Evolutionary conservation across 2,888 invertebrate species (phyloP), one percentile per base, ranked within the genome.

Genomic region (Crioceris asparagi): DNA sequence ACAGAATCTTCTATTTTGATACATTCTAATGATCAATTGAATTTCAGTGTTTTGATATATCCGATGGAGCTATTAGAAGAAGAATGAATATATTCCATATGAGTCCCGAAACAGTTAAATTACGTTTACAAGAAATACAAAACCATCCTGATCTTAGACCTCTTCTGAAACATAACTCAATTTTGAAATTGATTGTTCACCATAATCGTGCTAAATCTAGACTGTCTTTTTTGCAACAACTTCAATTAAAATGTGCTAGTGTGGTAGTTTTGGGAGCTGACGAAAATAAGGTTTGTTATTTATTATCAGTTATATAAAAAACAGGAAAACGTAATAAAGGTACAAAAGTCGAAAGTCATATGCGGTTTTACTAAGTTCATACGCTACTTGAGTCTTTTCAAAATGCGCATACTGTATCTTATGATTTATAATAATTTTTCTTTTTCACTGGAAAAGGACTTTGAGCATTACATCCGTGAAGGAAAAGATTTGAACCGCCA

Each of bases 141-240:
- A 63, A 59, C 18, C 63, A 70, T 17, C 75, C 76, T 19, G 77
- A 82, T 51, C 74, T 80, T 43, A 60, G 69, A 50, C 66, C 77
- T 0, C 59, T 83, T 16, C 62, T 66, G 11, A 66, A 70, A 7
- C 75, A 82, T 64, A 75, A 76, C 2, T 67, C 72, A 42, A 69
- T 80, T 44, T 51, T 75, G 4, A 53, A 59, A 14, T 46, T 77
- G 12, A 60, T 77, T 3, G 52, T 67, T 30, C 63, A 66, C 47
- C 69, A 71, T 40, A 66, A 66, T 27, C 65, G 65, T 41, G 68
- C 70, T 0, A 61, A 64, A 19, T 42, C 64, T 4, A 66, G 76
- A 16, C 44, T 75, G 11, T 60, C 64, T n/a, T 70, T 71, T 51
- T 57, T 77, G 8, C 63, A 65, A 44, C 57, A 67, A 32, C 44